Evolutionary conservation across 2,113 vertebrate species (phyloP).

Genomic region (Bungarus multicinctus): DNA sequence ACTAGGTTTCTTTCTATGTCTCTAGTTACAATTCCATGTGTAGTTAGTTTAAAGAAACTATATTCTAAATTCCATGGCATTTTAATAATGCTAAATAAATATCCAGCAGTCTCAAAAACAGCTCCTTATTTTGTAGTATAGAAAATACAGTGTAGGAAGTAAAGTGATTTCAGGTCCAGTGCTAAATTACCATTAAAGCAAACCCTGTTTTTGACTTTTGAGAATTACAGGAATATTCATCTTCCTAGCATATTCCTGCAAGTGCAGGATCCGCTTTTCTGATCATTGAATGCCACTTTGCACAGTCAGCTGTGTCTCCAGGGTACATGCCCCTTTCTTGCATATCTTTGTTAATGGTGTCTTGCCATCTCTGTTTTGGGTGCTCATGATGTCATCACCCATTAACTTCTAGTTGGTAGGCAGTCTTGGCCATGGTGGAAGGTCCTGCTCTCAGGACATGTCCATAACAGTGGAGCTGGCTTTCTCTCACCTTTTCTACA

Average conservation of each 20-base stretch:
- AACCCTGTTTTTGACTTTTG: background rate
- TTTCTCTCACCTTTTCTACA: no score
- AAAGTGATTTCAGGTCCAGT: background rate
- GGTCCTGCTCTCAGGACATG: no score
- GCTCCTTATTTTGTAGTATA: background rate
- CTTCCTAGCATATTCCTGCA: no score
- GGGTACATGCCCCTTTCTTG: no score
- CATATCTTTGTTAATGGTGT: no score
- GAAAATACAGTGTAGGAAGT: background rate
- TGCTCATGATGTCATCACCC: rapidly evolving
- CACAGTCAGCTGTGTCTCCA: no score
- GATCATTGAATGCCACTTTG: no score
- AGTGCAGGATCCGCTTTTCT: no score
- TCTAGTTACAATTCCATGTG: background rate
- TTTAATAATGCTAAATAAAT: background rate
- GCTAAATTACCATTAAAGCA: background rate
- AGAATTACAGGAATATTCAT: background rate
- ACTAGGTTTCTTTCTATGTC: background rate
- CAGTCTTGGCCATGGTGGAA: no score
- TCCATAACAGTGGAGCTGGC: no score
- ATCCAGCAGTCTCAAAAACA: background rate
- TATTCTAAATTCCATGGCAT: background rate
- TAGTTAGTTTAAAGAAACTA: background rate
- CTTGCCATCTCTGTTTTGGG: no score
- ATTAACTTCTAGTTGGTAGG: no score